Percentiles rank a stretch among this genome's conserved stretches.
These are phyloP conservation scores for Sminthurides aquaticus DNA, from an alignment of 2,888 invertebrate genomes.

Conservation along the genomic window DNA sequence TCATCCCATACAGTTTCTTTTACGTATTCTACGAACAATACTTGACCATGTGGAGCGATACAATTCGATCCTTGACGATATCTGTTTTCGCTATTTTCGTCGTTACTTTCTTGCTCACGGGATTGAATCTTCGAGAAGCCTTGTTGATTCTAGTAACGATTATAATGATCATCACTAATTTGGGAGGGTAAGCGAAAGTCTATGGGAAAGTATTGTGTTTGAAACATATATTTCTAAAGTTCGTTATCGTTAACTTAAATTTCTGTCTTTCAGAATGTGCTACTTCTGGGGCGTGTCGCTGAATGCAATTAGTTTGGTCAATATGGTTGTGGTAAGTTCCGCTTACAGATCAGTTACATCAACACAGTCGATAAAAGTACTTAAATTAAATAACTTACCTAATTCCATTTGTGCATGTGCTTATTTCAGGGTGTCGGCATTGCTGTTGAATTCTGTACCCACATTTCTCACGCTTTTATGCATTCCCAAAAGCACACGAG, in stretches of 20 bases:
- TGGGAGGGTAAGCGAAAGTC: conserved; percentile 65
- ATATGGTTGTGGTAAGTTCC: conserved; percentile 75
- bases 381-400: neutral
- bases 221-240: neutral
- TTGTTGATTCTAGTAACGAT: conserved; percentile 65
- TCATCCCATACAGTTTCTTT: conserved; percentile 41
- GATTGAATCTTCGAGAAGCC: conserved; percentile 74
- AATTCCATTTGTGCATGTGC: neutral
- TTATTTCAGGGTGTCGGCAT: conserved; percentile 82
- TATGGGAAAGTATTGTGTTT: neutral
- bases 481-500: conserved; percentile 65
- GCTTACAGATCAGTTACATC: neutral
- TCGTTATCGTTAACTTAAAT: neutral
- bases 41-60: conserved; percentile 75
- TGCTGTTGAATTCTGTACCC: conserved; percentile 97
- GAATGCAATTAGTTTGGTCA: conserved; percentile 94
- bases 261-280: conserved; percentile 47
- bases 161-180: conserved; percentile 68
- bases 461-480: conserved; percentile 87
- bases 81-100: conserved; percentile 86
- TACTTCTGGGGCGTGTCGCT: conserved; percentile 80
- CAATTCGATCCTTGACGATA: conserved; percentile 74
- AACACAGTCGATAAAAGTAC: neutral
- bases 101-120: conserved; percentile 86
- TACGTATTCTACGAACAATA: conserved; percentile 66